Percentiles rank a stretch among this genome's conserved stretches.
Evolutionary conservation across 2,113 vertebrate genomes (phyloP).

Genomic region (Neogobius melanostomus): DNA sequence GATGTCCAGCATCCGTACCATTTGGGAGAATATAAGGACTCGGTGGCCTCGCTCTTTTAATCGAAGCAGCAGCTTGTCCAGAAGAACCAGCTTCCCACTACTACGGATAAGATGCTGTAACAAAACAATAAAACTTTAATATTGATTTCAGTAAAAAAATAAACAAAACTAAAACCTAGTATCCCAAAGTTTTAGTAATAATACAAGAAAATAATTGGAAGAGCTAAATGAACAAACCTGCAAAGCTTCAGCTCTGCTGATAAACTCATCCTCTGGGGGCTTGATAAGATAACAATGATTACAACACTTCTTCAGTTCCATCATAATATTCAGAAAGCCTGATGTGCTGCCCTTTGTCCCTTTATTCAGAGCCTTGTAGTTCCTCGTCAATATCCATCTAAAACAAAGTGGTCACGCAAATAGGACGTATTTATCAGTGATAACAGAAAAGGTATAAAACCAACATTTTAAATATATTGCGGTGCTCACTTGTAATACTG

Average conservation of each 20-base stretch:
- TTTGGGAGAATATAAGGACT: conserved; percentile 98
- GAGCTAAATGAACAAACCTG: conserved; percentile 77
- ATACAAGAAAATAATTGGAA: no score
- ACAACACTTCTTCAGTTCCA: conserved; percentile 99
- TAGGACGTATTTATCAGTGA: background rate
- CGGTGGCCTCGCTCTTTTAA: conserved; percentile 93
- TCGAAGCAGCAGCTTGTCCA: conserved; percentile 94
- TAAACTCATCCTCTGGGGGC: conserved; percentile 93
- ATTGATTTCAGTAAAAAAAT: no score
- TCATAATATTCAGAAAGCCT: conserved; percentile 98
- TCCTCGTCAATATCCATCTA: conserved; percentile 98
- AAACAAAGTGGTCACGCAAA: background rate
- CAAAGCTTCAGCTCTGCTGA: conserved; percentile 92
- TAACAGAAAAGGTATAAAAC: background rate
- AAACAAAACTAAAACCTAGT: no score
- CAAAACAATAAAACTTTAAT: background rate
- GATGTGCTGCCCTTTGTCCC: conserved; percentile 98
- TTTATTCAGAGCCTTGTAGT: conserved; percentile 99
- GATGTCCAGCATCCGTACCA: conserved; percentile 99
- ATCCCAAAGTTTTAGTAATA: no score
- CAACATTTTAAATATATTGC: background rate
- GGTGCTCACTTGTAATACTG: conserved; percentile 97
- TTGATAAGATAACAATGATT: conserved; percentile 99
- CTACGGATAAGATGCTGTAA: conserved; percentile 92
- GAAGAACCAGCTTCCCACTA: conserved; percentile 94